Percentiles rank a stretch among this genome's conserved stretches.
phyloP scores from a whole-genome alignment of 2,113 vertebrate species.

The Thryonomys swinderianus region DNA sequence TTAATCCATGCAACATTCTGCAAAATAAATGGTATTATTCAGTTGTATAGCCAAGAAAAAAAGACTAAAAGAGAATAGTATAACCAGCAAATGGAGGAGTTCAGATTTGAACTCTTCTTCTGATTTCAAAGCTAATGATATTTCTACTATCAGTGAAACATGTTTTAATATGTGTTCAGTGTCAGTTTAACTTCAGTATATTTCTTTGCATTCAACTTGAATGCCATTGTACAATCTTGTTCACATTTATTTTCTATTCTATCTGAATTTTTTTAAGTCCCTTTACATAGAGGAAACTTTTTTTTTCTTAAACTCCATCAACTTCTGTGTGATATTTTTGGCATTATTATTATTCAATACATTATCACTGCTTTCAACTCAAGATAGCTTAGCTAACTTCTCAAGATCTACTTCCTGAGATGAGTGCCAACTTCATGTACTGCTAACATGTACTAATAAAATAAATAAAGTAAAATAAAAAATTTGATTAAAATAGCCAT shows the following conservation, averaged over 20 bases:
- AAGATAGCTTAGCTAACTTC: constrained; percentile 1
- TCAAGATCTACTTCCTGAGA: neutral
- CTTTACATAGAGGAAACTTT: neutral
- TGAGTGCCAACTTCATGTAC: neutral
- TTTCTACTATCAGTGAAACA: neutral
- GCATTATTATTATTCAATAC: constrained; percentile 3
- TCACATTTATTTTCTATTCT: constrained; percentile 24
- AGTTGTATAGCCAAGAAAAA: constrained; percentile 36
- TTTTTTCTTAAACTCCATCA: neutral
- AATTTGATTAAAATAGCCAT: neutral
- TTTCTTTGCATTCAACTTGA: constrained; percentile 11
- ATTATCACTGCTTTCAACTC: constrained; percentile 6
- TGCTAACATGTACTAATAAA: neutral
- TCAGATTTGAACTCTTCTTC: neutral
- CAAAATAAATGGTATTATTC: constrained; percentile 10
- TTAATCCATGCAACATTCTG: constrained; percentile 16
- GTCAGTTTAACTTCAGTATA: neutral
- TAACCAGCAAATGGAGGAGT: neutral
- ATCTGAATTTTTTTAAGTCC: neutral
- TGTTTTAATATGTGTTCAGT: neutral
- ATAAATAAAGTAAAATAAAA: neutral
- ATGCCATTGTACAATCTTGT: neutral
- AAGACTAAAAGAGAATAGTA: neutral
- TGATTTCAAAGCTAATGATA: constrained; percentile 46
- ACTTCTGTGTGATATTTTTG: neutral